Base-by-base conservation (phyloP, 2,113 vertebrate species). In the Megaleporinus macrocephalus region DNA sequence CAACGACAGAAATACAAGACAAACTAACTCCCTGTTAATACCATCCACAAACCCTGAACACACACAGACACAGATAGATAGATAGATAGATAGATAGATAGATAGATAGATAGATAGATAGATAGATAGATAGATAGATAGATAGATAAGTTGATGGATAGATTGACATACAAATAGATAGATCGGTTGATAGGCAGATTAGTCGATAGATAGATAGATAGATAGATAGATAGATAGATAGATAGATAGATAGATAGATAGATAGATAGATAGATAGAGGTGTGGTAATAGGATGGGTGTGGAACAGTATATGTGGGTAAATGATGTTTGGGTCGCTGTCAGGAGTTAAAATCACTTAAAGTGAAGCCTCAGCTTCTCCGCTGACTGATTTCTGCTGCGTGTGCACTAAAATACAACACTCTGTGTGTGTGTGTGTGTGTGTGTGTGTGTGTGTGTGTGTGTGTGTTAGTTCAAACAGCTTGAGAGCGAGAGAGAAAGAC, bases 351-450 rank as follows among this genome's bases (percentile, higher is more conserved):
- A 41, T 80, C 68, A 30, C 41, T 72, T 62, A 80, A 78, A 78
- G 33, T 71, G 55, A 80, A 22, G 59, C 53, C 41, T 44, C 26
- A 49, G 62, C 36, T 85, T 78, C 74, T 69, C 30, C 4, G 41
- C 26, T 36, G 73, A 84, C 73, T 71, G 66, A 71, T 63, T 68
- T 76, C 15, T 72, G 57, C 78, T 51, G 36, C 24, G 63, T 84
- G 61, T 51, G 71, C 22, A 59, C 36, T 61, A n/a, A 80, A 55
- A 80, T n/a, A 55, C 44, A 55, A 47, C 18, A 65, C 1, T 1
- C 27, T 51, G 27, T n/a, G 16, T 29, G 16, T 61, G 51, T 30
- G n/a, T 22, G 69, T 70, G 49, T 57, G 77, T 79, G 77, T 57
- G 61, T 66, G 41, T 66, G 68, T 44, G 59, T 53, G 59, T 53